Conservation (phyloP, 2,797 vertebrate genomes). For the Lacerta bilineata region DNA sequence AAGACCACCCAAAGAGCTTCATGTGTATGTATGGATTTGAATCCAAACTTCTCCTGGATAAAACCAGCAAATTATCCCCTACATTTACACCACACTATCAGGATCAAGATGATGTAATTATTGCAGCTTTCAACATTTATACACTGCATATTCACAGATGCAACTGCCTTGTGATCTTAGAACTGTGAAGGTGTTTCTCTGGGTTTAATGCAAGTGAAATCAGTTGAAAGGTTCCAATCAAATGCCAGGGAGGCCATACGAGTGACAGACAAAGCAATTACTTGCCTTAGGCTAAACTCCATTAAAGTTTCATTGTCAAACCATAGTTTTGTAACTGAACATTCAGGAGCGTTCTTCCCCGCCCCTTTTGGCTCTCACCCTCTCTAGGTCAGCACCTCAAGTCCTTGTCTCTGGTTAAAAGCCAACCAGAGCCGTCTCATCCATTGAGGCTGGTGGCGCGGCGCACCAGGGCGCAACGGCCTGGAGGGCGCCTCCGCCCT, state of each 20-base stretch:
- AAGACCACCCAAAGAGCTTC: neutral
- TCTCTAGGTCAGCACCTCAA: neutral
- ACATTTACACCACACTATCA: neutral
- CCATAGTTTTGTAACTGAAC: neutral
- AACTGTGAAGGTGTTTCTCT: constrained; percentile 41
- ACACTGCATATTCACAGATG: neutral
- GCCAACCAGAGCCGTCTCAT: no score
- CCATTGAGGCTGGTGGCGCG: no score
- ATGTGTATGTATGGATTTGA: neutral
- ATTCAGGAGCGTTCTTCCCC: no score
- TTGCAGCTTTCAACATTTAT: neutral
- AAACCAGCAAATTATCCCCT: neutral
- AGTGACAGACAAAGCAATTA: neutral
- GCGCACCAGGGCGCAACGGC: no score
- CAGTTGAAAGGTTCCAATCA: constrained; percentile 39
- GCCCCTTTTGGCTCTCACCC: neutral
- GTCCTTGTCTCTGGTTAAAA: neutral
- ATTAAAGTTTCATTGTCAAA: neutral
- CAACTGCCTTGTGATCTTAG: neutral
- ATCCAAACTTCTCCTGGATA: no score
- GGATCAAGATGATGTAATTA: neutral
- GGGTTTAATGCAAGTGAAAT: neutral
- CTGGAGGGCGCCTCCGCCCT: no score
- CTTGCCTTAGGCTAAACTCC: constrained; percentile 35
- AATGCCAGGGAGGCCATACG: constrained; percentile 45